Conservation (phyloP, 2,888 invertebrate genomes). For the Tipula unca region DNA sequence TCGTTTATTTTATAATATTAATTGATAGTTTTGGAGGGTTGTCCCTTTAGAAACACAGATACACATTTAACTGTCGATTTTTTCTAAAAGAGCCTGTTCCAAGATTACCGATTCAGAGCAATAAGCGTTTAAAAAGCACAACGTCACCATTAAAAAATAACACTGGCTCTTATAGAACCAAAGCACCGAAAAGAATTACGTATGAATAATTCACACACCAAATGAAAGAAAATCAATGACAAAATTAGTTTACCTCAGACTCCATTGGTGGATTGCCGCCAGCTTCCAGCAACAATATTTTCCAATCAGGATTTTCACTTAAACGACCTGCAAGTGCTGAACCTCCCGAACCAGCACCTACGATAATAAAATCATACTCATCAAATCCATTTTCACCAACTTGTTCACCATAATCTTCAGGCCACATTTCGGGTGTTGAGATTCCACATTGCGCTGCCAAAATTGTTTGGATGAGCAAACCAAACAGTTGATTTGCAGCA, state of each 20-base stretch:
- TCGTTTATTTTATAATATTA: too few relatives aligned
- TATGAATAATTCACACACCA: too few relatives aligned
- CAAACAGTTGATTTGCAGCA: slow-evolving; percentile 42
- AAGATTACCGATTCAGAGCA: too few relatives aligned
- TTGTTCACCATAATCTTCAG: slow-evolving; percentile 41
- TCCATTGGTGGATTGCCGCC: slow-evolving; percentile 44
- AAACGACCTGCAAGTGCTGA: slow-evolving; percentile 44
- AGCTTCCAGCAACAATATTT: slow-evolving; percentile 44
- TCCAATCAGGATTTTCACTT: slow-evolving; percentile 41
- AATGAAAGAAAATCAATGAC: too few relatives aligned
- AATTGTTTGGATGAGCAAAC: slow-evolving; percentile 49
- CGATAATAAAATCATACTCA: slow-evolving; percentile 41
- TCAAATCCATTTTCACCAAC: slow-evolving; percentile 27
- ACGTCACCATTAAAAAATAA: too few relatives aligned
- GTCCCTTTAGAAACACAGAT: too few relatives aligned
- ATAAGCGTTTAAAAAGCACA: too few relatives aligned
- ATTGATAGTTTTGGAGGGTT: too few relatives aligned
- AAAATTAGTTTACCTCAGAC: slow-evolving; percentile 31
- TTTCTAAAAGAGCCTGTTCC: too few relatives aligned
- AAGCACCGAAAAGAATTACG: too few relatives aligned
- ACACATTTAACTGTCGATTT: too few relatives aligned
- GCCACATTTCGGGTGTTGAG: slow-evolving; percentile 46
- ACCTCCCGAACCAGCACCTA: slow-evolving; percentile 46
- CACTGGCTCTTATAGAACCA: too few relatives aligned
- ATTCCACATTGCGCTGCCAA: slow-evolving; percentile 52